phyloP scores from a whole-genome alignment of 2,888 invertebrate species.

The Drosophila basisetae region DNA sequence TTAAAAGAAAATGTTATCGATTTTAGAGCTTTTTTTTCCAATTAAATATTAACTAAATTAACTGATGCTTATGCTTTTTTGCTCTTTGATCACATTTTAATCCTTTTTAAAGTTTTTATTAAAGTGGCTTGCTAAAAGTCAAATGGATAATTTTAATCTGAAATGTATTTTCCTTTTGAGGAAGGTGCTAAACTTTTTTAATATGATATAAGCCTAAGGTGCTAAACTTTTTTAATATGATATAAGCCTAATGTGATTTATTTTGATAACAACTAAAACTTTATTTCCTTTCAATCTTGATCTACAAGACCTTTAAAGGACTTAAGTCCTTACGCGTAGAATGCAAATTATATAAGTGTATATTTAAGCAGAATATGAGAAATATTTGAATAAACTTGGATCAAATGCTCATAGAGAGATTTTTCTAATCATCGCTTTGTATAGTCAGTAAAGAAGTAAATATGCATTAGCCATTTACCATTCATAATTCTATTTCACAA shows the following conservation, averaged over 20 bases:
- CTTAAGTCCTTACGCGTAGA: no score
- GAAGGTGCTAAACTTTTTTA: background rate
- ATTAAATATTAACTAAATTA: fast-evolving
- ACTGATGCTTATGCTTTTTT: background rate
- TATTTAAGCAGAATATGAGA: no score
- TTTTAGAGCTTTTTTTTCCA: background rate
- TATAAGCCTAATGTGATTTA: fast-evolving
- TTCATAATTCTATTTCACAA: background rate
- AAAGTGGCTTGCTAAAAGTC: background rate
- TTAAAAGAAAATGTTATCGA: background rate
- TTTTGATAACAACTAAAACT: background rate
- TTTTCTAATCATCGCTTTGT: background rate
- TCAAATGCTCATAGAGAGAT: no score
- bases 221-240: background rate
- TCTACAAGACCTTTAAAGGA: background rate
- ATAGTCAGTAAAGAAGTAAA: background rate
- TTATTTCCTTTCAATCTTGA: background rate
- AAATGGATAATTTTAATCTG: background rate
- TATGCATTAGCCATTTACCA: background rate
- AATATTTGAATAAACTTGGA: no score
- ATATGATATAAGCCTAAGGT: no score
- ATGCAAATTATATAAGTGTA: no score
- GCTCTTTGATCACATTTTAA: fast-evolving
- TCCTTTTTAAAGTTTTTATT: background rate
- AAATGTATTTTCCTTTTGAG: no score